These are phyloP conservation scores for Andrena bicolor DNA, from an alignment of 2,888 invertebrate species.

Conservation along the genomic window DNA sequence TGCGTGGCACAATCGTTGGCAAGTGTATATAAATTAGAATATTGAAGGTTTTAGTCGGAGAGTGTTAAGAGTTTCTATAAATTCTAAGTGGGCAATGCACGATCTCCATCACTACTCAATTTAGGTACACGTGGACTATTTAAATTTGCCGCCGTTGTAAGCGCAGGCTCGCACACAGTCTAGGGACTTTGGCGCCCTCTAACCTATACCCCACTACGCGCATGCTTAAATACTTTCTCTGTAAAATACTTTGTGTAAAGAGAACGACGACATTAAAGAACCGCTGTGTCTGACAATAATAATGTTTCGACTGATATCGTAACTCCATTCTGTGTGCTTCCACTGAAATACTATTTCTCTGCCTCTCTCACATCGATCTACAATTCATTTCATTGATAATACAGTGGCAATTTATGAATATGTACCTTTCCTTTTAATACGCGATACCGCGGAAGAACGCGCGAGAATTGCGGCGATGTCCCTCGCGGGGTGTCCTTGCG, in stretches of 20 bases:
- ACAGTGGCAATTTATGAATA: background rate
- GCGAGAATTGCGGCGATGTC: background rate
- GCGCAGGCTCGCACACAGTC: background rate
- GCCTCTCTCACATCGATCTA: background rate
- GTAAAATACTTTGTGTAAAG: background rate
- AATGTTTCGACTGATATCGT: background rate
- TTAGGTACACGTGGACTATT: background rate
- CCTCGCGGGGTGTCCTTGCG: background rate
- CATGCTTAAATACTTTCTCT: background rate
- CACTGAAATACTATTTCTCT: background rate
- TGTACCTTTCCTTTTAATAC: background rate
- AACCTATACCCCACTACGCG: background rate
- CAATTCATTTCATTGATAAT: background rate
- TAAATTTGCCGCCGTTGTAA: background rate
- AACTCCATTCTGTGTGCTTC: background rate
- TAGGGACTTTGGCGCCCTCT: slow-evolving; percentile 38
- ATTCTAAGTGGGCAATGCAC: too few species aligned
- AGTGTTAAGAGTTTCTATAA: too few species aligned
- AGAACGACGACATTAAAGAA: background rate
- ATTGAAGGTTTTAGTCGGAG: too few species aligned
- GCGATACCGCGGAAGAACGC: background rate
- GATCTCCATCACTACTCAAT: too few species aligned
- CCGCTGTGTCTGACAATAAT: background rate
- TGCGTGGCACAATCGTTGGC: too few species aligned
- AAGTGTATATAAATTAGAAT: too few species aligned